These are phyloP conservation scores for Carollia perspicillata DNA, from an alignment of 2,113 vertebrate species.

Conservation along the genomic window DNA sequence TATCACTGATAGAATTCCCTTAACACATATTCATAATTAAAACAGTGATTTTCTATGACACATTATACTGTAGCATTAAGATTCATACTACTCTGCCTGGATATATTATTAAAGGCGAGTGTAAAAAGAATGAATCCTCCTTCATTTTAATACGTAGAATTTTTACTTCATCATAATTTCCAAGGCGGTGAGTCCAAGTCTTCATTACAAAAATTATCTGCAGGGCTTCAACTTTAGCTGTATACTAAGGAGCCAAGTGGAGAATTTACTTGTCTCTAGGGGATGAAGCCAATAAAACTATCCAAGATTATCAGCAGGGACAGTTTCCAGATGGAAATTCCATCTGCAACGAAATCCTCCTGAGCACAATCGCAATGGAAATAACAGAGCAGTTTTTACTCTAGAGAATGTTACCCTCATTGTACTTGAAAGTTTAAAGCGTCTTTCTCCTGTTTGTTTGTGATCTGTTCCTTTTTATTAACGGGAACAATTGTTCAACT, in stretches of 20 bases:
- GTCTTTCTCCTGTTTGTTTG: background rate
- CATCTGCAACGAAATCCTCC: background rate
- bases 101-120: background rate
- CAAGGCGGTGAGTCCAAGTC: background rate
- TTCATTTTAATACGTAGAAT: background rate
- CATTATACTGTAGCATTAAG: background rate
- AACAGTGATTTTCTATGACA: background rate
- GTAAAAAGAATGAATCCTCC: background rate
- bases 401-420: background rate
- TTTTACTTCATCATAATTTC: background rate
- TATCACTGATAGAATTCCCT: background rate
- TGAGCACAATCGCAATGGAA: background rate
- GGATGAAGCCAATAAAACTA: background rate
- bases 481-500: background rate
- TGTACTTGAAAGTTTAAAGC: background rate
- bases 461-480: background rate
- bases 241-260: background rate
- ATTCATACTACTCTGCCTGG: background rate
- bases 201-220: background rate
- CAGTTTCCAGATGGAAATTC: slow-evolving; percentile 11
- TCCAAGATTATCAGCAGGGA: background rate
- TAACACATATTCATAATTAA: background rate
- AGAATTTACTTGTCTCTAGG: background rate
- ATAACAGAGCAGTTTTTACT: background rate
- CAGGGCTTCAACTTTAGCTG: background rate